Evolutionary conservation across 2,888 invertebrate species (phyloP).

Genomic region (Mythimna pallens): DNA sequence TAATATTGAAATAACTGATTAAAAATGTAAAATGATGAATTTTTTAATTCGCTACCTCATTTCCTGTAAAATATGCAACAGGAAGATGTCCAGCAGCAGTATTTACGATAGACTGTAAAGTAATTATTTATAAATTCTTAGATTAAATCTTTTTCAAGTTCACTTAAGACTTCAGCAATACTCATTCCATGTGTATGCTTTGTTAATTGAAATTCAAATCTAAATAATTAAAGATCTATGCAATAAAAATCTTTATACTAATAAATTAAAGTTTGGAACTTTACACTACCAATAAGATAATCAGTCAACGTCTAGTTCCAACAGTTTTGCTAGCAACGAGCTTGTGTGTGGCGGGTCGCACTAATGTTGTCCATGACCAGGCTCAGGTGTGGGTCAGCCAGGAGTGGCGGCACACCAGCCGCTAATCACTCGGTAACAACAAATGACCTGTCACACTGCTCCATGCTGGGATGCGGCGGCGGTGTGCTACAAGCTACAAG

Average conservation of each 20-base stretch:
- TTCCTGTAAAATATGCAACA: conserved; percentile 1
- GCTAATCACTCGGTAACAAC: conserved; percentile 16
- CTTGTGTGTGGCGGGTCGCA: neutral
- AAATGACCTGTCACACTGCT: conserved; percentile 3
- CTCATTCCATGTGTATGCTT: neutral
- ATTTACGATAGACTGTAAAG: neutral
- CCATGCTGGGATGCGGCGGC: neutral
- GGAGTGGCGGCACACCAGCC: neutral
- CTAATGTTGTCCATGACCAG: neutral
- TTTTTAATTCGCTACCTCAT: conserved; percentile 3
- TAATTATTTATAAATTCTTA: neutral
- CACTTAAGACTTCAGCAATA: too few relatives aligned
- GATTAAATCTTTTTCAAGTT: too few relatives aligned
- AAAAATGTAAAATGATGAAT: neutral
- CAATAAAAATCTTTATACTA: neutral
- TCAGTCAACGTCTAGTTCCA: conserved; percentile 11
- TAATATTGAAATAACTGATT: conserved; percentile 18
- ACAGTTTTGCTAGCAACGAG: neutral
- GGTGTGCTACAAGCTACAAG: too few relatives aligned
- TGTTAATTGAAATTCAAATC: neutral
- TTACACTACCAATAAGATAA: conserved; percentile 1
- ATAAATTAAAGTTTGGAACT: neutral
- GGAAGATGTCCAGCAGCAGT: neutral
- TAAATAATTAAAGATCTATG: neutral
- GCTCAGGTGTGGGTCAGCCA: neutral